These are phyloP conservation scores for Pelvicachromis taeniatus DNA, from an alignment of 2,113 vertebrate species.

Conservation along the genomic window DNA sequence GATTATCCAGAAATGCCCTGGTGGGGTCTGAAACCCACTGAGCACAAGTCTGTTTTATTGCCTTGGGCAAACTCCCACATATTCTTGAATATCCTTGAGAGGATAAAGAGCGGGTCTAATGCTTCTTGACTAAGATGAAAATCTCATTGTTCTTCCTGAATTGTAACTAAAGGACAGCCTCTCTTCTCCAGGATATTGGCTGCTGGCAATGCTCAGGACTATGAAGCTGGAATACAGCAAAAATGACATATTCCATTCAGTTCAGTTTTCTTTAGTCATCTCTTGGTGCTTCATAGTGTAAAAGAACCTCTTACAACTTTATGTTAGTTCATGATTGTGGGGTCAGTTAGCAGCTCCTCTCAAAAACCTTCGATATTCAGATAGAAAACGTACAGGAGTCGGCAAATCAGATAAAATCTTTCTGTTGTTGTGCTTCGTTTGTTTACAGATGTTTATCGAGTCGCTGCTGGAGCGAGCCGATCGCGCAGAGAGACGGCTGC, in stretches of 20 bases:
- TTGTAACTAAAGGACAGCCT: background rate
- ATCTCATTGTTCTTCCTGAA: background rate
- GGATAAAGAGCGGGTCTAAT: background rate
- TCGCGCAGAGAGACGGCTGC: constrained; percentile 82
- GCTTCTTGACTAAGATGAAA: background rate
- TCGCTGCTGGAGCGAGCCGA: constrained; percentile 88
- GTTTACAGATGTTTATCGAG: constrained; percentile 83
- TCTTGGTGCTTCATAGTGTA: background rate
- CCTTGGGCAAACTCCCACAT: background rate
- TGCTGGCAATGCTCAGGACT: background rate
- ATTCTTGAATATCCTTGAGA: background rate
- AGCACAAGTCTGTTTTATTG: background rate
- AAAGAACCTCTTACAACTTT: background rate
- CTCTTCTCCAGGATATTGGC: background rate
- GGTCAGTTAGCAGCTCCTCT: background rate
- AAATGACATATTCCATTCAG: background rate
- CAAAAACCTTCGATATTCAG: background rate
- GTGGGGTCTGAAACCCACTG: background rate
- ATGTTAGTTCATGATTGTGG: background rate
- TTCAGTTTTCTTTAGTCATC: background rate
- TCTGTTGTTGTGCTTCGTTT: background rate
- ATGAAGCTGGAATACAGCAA: background rate
- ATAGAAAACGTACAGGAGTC: background rate
- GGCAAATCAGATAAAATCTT: background rate
- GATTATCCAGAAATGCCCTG: background rate